Evolutionary conservation across 2,888 invertebrate genomes (phyloP), one percentile per base, ranked within the genome.

Genomic region (Bruchidius siliquastri): DNA sequence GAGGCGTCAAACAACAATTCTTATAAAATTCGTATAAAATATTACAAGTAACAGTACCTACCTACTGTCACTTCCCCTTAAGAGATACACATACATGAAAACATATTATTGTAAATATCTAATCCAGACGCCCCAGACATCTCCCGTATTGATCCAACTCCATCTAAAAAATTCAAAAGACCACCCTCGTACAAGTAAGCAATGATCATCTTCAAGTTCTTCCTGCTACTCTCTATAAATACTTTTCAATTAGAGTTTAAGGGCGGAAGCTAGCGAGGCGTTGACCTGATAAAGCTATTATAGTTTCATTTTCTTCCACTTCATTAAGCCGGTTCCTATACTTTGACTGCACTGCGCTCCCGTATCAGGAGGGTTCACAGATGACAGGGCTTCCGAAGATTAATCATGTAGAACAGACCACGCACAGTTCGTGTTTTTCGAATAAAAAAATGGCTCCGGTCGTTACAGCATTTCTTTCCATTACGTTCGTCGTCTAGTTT

Each of bases 371-470:
- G 71, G 74, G 74, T 74, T 74, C 72, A 75, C 74, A 70, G 69
- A 69, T 74, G 75, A 76, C 74, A 49, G 74, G 22, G 32, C 71
- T 68, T 71, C 67, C 71, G 68, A 75, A 74, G 76, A 77, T 76
- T 74, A 75, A 77, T 77, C 75, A 76, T 76, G 75, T 71, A 71
- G 73, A 70, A 69, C 21, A 26, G 66, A 72, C 76, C 77, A 75
- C 77, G 75, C 77, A 70, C 76, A 75, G 74, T 75, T 75, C 73
- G 68, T 77, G 77, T 75, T 72, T 69, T 70, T 71, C 69, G 72
- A 74, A 74, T 76, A 73, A 73, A 75, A 72, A 67, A 49, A 3
- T 49, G 6, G 49, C 8, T 13, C 0, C 49, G 49, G 49, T 49
- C 49, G 49, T 49, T 49, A 49, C 8, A 18, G 49, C 18, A 49